These are phyloP conservation scores for Meta bourneti DNA, from an alignment of 2,888 invertebrate genomes.

Conservation along the genomic window DNA sequence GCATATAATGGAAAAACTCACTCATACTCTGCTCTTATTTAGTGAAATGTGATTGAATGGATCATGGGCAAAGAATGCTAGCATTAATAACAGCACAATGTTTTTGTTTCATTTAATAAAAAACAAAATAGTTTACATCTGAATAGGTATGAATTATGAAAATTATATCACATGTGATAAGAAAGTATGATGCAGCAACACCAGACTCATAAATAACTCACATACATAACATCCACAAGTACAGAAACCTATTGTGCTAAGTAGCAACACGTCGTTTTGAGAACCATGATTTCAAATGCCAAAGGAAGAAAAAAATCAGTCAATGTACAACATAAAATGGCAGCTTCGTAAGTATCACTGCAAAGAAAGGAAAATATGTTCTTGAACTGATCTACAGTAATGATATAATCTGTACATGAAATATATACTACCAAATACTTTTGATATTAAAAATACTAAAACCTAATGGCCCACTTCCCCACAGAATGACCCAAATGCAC, in stretches of 20 bases:
- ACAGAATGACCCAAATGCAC: neutral
- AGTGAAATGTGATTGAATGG: too few species aligned
- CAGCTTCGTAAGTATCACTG: slow-evolving; percentile 28
- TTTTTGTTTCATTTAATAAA: slow-evolving; percentile 55
- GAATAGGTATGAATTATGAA: slow-evolving; percentile 71
- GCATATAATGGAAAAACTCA: too few species aligned
- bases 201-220: slow-evolving; percentile 70
- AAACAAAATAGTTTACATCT: slow-evolving; percentile 76
- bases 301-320: neutral
- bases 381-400: slow-evolving; percentile 51
- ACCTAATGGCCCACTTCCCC: slow-evolving; percentile 54
- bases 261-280: slow-evolving; percentile 47
- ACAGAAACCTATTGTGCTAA: slow-evolving; percentile 67
- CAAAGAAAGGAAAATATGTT: slow-evolving; percentile 21
- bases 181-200: slow-evolving; percentile 67
- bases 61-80: too few species aligned
- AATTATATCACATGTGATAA: slow-evolving; percentile 75
- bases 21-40: too few species aligned
- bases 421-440: slow-evolving; percentile 45
- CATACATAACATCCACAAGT: slow-evolving; percentile 67
- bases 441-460: slow-evolving; percentile 61
- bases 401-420: slow-evolving; percentile 50
- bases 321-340: slow-evolving; percentile 28
- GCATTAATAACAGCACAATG: too few species aligned
- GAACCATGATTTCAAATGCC: slow-evolving; percentile 28